Evolutionary conservation across 2,113 vertebrate species (phyloP).

Genomic region (Phrynosoma platyrhinos): DNA sequence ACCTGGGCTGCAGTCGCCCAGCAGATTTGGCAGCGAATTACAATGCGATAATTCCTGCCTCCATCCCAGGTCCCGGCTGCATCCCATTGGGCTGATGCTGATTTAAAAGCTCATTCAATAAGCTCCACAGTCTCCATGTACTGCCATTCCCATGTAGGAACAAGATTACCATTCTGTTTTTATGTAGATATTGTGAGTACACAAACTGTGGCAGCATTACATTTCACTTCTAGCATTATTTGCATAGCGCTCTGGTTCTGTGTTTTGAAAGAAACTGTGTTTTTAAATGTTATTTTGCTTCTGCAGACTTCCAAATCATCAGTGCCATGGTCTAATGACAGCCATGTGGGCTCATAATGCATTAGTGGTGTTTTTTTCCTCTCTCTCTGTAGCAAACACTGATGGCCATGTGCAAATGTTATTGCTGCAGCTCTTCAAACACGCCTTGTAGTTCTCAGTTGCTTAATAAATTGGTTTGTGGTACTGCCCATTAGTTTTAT

Average conservation of each 20-base stretch:
- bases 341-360: not conserved
- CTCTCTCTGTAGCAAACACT: slow-evolving; percentile 4
- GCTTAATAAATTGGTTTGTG: not conserved
- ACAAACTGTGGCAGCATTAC: not conserved
- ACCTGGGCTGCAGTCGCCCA: too few species aligned
- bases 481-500: slow-evolving; percentile 29
- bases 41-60: too few species aligned
- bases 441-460: not conserved
- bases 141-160: too few species aligned
- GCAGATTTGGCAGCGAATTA: too few species aligned
- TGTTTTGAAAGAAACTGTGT: not conserved
- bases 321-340: not conserved
- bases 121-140: too few species aligned
- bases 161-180: not conserved
- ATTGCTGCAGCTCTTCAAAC: slow-evolving; percentile 9
- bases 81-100: too few species aligned
- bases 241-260: not conserved
- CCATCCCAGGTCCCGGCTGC: too few species aligned
- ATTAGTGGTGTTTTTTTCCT: not conserved
- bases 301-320: not conserved
- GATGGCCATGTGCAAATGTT: slow-evolving; percentile 27
- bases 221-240: not conserved
- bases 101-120: too few species aligned
- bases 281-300: not conserved
- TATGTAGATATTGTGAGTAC: not conserved